These are phyloP conservation scores for Poecilia picta DNA, from an alignment of 2,797 vertebrate species.

Conservation along the genomic window DNA sequence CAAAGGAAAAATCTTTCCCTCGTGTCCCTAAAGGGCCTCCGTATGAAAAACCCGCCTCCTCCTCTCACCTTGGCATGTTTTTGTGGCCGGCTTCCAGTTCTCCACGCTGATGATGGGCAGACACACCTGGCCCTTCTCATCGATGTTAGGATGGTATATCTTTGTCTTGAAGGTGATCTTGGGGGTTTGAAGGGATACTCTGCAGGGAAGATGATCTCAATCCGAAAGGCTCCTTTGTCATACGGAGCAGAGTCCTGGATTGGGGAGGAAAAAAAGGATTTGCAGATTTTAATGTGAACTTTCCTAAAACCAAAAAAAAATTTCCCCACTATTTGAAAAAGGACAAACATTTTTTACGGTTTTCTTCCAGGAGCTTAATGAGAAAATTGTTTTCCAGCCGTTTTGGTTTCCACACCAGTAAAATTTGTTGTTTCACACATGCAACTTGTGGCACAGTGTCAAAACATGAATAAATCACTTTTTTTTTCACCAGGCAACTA, in stretches of 20 bases:
- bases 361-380: background rate
- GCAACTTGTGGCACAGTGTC: background rate
- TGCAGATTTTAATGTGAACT: background rate
- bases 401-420: background rate
- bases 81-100: conserved; percentile 99
- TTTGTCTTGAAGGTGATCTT: conserved; percentile 99
- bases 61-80: conserved; percentile 89
- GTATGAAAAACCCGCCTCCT: background rate
- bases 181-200: conserved; percentile 98
- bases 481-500: background rate
- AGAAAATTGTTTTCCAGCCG: background rate
- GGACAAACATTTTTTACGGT: background rate
- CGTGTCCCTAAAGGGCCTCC: too few species aligned
- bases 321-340: background rate
- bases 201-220: conserved; percentile 95
- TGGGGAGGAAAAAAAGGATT: background rate
- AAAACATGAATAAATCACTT: background rate
- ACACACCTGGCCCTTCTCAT: conserved; percentile 98
- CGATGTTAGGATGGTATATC: conserved; percentile 98
- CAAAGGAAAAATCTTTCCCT: too few species aligned
- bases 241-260: conserved; percentile 92
- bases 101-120: conserved; percentile 97
- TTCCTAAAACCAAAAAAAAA: background rate
- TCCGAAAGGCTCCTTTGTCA: conserved; percentile 97
- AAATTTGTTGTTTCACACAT: background rate